Evolutionary conservation across 1,140 invertebrate genomes (phyloP).

Genomic region (Bursaphelenchus mucronatus): DNA sequence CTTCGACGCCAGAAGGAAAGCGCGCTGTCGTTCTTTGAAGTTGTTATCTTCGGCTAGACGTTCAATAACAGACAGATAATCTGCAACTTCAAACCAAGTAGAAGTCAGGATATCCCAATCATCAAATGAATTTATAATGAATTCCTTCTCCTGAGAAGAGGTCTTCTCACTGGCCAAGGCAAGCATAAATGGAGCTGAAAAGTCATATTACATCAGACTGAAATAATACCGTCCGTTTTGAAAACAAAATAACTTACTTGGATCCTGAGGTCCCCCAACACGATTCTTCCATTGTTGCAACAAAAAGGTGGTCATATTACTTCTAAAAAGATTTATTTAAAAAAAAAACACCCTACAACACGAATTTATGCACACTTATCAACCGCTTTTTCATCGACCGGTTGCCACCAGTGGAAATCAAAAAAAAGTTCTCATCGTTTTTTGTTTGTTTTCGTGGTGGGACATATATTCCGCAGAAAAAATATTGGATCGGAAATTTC

Average conservation of each 20-base stretch:
- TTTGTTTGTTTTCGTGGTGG: no score
- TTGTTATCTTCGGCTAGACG: slow-evolving; percentile 79
- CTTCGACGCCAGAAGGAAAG: slow-evolving; percentile 93
- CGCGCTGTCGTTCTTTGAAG: slow-evolving; percentile 80
- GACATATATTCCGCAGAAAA: no score
- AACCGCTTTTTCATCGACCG: no score
- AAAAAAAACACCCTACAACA: no score
- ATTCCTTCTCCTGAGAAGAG: slow-evolving; percentile 36
- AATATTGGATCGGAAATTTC: no score
- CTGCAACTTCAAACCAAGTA: slow-evolving; percentile 58
- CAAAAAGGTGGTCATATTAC: slow-evolving; percentile 33
- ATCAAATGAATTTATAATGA: slow-evolving; percentile 52
- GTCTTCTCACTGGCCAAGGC: slow-evolving; percentile 21
- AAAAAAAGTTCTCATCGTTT: no score
- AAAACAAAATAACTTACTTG: slow-evolving; percentile 36
- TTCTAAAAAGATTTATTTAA: no score
- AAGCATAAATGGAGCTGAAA: slow-evolving; percentile 42
- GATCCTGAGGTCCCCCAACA: slow-evolving; percentile 39
- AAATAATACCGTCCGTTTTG: not conserved
- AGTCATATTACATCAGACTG: slow-evolving; percentile 11
- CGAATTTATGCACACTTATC: no score
- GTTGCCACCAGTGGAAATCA: no score
- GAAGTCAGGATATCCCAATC: slow-evolving; percentile 55
- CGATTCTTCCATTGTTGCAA: slow-evolving; percentile 44
- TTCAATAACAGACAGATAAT: slow-evolving; percentile 51